Evolutionary conservation across 2,797 vertebrate genomes (phyloP), one percentile per base, ranked within the genome.

Genomic region (Megaceryle alcyon): DNA sequence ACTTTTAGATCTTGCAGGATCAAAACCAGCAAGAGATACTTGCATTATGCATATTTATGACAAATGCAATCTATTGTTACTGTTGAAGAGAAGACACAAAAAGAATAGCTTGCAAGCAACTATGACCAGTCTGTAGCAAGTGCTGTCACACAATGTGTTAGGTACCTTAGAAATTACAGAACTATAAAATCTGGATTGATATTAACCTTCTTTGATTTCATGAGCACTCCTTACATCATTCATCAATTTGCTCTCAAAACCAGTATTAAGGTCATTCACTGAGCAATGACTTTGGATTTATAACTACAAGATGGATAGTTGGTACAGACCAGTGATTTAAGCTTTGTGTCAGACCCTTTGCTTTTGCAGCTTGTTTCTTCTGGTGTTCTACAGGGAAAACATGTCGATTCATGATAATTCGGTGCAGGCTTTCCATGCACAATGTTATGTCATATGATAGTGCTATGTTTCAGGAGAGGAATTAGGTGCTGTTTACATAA

Each of bases 1-100:
- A 82, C 49, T 78, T 96, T 85, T 61, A 94, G 86, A 77, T 91
- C 71, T 86, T 72, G 37, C 29, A 77, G 56, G 56, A 94, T 85
- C 66, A 77, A 94, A 91, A 33, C 9, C 19, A 68, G 20, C 39
- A 84, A 65, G 8, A 15, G 6, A 7, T 78, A 90, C 81, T 63
- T 86, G 26, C 69, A 41, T 11, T 48, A 41, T 17, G 29, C 31
- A 29, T 31, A 57, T 71, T 93, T 95, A 77, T 89, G 56, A 85
- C 20, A 82, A 95, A 85, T 81, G 5, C 28, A 92, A 69, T 85
- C 54, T 72, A 79, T 70, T 88, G 37, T 41, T 69, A 29, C 39
- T 82, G 22, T 51, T 75, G 59, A 92, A 87, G 9, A 71, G 46
- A 80, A 79, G 43, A 66, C 13, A 57, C 14, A 73, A 66, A 89